Conservation (phyloP, 2,113 vertebrate species). For the Pituophis catenifer region DNA sequence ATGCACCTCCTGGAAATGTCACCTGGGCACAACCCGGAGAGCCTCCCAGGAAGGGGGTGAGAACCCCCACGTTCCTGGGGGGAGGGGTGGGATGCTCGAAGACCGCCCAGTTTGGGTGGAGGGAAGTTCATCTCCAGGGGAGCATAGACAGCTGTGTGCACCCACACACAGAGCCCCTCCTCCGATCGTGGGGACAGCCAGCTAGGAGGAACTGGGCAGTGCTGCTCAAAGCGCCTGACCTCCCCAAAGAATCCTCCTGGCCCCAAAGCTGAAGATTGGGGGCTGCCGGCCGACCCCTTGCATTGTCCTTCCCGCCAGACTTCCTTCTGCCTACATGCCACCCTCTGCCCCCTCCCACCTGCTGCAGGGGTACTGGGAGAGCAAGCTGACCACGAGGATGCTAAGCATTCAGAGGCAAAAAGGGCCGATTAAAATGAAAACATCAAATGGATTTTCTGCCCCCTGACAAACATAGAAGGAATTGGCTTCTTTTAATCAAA, state of each 20-base stretch:
- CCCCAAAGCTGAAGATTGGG: neutral
- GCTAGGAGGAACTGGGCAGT: neutral
- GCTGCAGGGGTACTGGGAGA: constrained; percentile 38
- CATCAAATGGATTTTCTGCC: constrained; percentile 67
- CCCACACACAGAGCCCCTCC: neutral
- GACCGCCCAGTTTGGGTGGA: neutral
- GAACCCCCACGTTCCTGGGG: accelerated
- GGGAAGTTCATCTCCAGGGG: neutral
- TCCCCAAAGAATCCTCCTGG: neutral
- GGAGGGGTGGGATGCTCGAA: neutral
- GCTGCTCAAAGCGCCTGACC: neutral
- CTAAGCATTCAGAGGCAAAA: constrained; percentile 62
- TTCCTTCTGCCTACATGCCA: neutral
- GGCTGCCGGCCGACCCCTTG: neutral
- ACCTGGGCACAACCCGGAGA: neutral
- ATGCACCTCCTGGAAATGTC: neutral
- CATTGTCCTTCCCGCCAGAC: neutral
- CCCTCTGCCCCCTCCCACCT: neutral
- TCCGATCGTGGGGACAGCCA: neutral
- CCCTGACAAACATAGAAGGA: constrained; percentile 70
- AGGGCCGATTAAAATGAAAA: constrained; percentile 65
- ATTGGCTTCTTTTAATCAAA: constrained; percentile 75
- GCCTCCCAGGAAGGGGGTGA: neutral
- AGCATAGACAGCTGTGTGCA: too few species aligned
- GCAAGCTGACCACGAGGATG: constrained; percentile 49